A percentile compares a stretch with the other conserved stretches of the same genome.
Evolutionary conservation across 2,113 vertebrate species (phyloP).

Genomic region (Erythrocebus patas): DNA sequence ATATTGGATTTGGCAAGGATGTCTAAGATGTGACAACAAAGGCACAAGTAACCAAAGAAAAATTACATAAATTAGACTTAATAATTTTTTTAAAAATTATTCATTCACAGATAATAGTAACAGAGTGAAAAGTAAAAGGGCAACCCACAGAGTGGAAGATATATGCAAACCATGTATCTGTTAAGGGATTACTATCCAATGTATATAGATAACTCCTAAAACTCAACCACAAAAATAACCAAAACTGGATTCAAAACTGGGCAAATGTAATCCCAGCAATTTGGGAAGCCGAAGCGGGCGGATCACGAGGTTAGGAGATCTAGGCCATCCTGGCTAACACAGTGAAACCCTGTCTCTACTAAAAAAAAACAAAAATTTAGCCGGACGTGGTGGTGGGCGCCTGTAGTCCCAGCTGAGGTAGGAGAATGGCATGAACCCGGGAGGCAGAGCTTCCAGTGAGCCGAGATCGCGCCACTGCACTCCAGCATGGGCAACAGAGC

Average conservation of each 20-base stretch:
- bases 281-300: too few species aligned
- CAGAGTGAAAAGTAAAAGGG: background rate
- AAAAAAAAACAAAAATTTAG: too few species aligned
- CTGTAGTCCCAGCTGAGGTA: too few species aligned
- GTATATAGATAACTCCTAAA: background rate
- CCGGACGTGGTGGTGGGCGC: too few species aligned
- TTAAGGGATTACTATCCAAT: background rate
- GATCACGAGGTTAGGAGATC: too few species aligned
- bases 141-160: background rate
- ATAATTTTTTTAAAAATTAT: rapidly evolving
- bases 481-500: too few species aligned
- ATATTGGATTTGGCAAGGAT: background rate
- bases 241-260: background rate
- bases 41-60: background rate
- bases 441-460: too few species aligned
- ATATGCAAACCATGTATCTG: background rate
- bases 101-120: background rate
- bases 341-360: too few species aligned
- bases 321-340: too few species aligned
- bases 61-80: background rate
- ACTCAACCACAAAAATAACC: background rate
- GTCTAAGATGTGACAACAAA: background rate
- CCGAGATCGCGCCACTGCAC: too few species aligned
- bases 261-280: background rate
- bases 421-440: too few species aligned